A percentile compares a stretch with the other conserved stretches of the same genome.
phyloP scores from a whole-genome alignment of 2,797 vertebrate species.

The Sebastiscus tertius region DNA sequence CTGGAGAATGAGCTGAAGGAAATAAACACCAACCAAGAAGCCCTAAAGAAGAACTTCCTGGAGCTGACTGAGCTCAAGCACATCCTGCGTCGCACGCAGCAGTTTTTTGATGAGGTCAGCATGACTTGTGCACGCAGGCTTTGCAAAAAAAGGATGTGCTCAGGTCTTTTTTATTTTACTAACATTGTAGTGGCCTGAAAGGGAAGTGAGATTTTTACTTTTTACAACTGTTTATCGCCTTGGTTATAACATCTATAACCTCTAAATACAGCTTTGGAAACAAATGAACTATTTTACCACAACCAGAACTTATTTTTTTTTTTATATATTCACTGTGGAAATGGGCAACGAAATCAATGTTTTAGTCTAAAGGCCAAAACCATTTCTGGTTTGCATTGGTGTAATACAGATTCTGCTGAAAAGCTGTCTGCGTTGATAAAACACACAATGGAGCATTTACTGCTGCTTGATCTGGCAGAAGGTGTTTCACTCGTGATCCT shows the following conservation, averaged over 20 bases:
- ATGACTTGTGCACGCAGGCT: neutral
- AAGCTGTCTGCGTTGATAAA: neutral
- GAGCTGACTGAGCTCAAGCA: constrained; percentile 95
- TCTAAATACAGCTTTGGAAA: neutral
- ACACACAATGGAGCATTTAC: constrained; percentile 7
- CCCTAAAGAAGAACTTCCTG: constrained; percentile 94
- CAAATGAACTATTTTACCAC: neutral
- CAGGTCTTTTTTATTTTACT: neutral
- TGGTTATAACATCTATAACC: neutral
- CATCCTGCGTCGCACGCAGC: constrained; percentile 94
- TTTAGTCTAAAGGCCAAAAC: neutral
- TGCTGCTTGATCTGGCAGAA: constrained; percentile 27
- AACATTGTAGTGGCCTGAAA: neutral
- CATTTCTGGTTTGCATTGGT: neutral
- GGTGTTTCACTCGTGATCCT: constrained; percentile 27
- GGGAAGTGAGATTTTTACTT: neutral
- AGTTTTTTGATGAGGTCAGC: constrained; percentile 97
- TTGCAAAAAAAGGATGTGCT: neutral
- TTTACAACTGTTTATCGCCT: neutral
- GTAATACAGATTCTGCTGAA: neutral
- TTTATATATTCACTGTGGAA: neutral
- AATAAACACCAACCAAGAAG: constrained; percentile 97
- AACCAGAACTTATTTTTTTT: neutral
- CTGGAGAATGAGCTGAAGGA: constrained; percentile 95
- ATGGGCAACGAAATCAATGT: neutral